phyloP scores from a whole-genome alignment of 2,113 vertebrate genomes.

The Muntiacus reevesi region DNA sequence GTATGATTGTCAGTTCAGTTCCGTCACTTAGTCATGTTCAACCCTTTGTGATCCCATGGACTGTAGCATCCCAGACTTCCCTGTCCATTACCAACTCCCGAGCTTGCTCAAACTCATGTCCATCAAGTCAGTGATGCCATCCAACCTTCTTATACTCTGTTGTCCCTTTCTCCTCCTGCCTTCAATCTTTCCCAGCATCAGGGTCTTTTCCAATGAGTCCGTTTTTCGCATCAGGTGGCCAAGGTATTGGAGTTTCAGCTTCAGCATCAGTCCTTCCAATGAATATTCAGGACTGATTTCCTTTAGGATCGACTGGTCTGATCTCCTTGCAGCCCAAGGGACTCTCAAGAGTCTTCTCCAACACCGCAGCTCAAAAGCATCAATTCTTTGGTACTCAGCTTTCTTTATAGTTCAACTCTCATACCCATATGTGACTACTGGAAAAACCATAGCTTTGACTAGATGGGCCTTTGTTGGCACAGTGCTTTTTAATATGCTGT shows the following conservation, averaged over 20 bases:
- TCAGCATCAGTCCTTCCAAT: not conserved
- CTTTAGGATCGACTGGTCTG: not conserved
- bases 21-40: not conserved
- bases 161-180: not conserved
- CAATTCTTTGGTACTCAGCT: not conserved
- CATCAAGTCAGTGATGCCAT: not conserved
- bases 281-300: not conserved
- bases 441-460: not conserved
- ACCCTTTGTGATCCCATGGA: not conserved
- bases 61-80: not conserved
- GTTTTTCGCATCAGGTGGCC: not conserved
- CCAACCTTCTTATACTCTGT: not conserved
- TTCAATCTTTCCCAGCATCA: not conserved
- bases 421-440: not conserved
- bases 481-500: not conserved
- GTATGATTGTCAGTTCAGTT: not conserved
- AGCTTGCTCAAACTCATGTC: not conserved
- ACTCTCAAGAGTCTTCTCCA: not conserved
- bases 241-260: not conserved
- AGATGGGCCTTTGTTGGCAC: not conserved
- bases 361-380: not conserved
- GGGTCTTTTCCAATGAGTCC: not conserved
- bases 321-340: not conserved
- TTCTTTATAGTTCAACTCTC: not conserved
- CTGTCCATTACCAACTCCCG: not conserved